Conservation (phyloP, 2,888 invertebrate genomes). For the Linnaemya tessellans region DNA sequence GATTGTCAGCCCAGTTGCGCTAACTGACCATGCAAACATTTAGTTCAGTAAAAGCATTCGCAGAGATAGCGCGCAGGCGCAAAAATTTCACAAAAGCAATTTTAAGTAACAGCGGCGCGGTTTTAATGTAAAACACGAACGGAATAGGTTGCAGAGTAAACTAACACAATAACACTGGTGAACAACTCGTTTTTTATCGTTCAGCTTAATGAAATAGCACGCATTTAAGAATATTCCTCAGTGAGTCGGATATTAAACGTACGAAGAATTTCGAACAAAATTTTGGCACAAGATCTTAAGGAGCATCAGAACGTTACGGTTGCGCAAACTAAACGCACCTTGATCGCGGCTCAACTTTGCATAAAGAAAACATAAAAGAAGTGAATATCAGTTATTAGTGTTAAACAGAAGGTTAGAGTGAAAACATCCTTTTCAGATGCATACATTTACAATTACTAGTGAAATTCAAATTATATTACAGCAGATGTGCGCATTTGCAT, state of each 20-base stretch:
- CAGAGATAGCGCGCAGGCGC: constrained; percentile 70
- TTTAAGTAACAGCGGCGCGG: constrained; percentile 54
- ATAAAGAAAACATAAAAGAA: constrained; percentile 41
- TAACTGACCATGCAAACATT: constrained; percentile 48
- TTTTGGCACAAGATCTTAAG: constrained; percentile 63
- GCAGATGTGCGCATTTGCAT: not conserved
- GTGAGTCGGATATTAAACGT: constrained; percentile 71
- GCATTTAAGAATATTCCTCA: constrained; percentile 71
- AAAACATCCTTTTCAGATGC: constrained; percentile 21
- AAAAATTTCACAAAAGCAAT: constrained; percentile 31
- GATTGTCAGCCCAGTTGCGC: constrained; percentile 35
- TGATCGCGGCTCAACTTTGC: constrained; percentile 67
- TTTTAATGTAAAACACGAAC: constrained; percentile 49
- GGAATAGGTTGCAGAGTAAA: constrained; percentile 19
- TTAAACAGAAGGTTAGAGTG: constrained; percentile 51
- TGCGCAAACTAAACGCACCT: constrained; percentile 80
- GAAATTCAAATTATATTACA: not conserved
- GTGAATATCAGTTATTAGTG: constrained; percentile 23
- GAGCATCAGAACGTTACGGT: constrained; percentile 78
- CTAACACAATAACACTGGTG: constrained; percentile 41
- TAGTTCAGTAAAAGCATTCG: constrained; percentile 55
- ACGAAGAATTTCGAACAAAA: constrained; percentile 69
- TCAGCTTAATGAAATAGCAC: constrained; percentile 33
- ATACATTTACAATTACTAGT: not conserved
- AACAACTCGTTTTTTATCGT: constrained; percentile 57